A percentile compares a stretch with the other conserved stretches of the same genome.
Evolutionary conservation across 2,888 invertebrate species (phyloP).

Genomic region (Drosophila demipolita): DNA sequence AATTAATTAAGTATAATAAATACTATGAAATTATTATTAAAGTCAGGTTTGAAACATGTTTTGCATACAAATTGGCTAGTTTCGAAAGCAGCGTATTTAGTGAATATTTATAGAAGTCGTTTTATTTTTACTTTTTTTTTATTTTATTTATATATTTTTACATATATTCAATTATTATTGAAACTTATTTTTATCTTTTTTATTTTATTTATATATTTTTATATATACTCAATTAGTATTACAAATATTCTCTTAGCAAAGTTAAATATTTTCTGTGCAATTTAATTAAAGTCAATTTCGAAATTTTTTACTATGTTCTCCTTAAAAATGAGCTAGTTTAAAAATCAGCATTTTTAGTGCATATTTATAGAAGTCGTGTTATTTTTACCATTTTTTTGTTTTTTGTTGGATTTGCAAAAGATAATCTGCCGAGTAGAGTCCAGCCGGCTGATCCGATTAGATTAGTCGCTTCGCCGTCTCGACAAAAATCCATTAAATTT

Average conservation of each 20-base stretch:
- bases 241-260: background rate
- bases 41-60: background rate
- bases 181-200: no score
- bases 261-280: background rate
- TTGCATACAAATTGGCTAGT: background rate
- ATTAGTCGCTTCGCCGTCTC: constrained; percentile 17
- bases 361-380: background rate
- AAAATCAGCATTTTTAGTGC: background rate
- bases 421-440: constrained; percentile 8
- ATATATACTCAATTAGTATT: background rate
- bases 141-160: background rate
- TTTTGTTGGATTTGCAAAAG: background rate
- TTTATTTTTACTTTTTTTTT: background rate
- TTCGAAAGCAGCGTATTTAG: background rate
- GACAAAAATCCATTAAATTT: constrained; percentile 21
- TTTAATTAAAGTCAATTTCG: background rate
- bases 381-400: constrained; percentile 1
- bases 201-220: no score
- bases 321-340: background rate
- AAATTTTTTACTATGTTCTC: background rate
- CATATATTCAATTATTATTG: background rate
- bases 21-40: background rate
- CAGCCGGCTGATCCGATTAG: constrained; percentile 17
- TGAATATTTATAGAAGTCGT: background rate
- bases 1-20: background rate